Percentiles rank a stretch among this genome's conserved stretches.
Conservation (phyloP, 2,113 vertebrate genomes). For the Typhlomys cinereus region DNA sequence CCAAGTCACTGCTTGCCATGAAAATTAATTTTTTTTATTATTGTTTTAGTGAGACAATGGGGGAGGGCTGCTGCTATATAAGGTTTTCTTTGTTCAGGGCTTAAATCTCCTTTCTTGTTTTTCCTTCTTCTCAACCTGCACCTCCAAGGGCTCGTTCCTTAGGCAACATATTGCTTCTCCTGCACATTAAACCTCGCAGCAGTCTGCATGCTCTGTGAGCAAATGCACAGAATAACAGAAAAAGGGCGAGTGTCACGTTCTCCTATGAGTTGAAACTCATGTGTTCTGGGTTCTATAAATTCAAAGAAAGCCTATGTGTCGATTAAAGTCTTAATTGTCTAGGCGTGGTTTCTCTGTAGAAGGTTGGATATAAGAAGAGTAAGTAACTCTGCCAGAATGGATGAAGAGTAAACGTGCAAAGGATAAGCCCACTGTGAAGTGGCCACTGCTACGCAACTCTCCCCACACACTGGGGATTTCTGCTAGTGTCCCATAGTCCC, state of each 20-base stretch:
- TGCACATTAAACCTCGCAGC: background rate
- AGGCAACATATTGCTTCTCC: background rate
- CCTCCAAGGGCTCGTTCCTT: background rate
- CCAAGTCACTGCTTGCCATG: background rate
- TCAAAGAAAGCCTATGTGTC: background rate
- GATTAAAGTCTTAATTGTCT: background rate
- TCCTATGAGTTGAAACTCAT: background rate
- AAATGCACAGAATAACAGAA: background rate
- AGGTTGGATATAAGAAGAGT: background rate
- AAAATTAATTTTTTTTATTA: too few relatives aligned
- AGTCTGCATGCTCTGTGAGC: background rate
- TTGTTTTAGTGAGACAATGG: too few relatives aligned
- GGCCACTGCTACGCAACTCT: background rate
- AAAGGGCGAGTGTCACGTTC: background rate
- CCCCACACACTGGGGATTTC: background rate
- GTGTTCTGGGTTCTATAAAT: background rate
- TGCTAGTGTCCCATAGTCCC: accelerated
- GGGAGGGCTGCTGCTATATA: too few relatives aligned
- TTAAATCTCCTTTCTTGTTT: background rate
- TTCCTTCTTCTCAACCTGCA: background rate
- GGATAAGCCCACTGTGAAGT: background rate
- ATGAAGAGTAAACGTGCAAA: background rate
- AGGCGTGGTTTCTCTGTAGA: background rate
- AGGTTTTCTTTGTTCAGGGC: background rate
- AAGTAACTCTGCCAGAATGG: background rate